Percentiles rank a stretch among this genome's conserved stretches.
Evolutionary conservation across 2,113 vertebrate species (phyloP).

Genomic region (Lycaon pictus): DNA sequence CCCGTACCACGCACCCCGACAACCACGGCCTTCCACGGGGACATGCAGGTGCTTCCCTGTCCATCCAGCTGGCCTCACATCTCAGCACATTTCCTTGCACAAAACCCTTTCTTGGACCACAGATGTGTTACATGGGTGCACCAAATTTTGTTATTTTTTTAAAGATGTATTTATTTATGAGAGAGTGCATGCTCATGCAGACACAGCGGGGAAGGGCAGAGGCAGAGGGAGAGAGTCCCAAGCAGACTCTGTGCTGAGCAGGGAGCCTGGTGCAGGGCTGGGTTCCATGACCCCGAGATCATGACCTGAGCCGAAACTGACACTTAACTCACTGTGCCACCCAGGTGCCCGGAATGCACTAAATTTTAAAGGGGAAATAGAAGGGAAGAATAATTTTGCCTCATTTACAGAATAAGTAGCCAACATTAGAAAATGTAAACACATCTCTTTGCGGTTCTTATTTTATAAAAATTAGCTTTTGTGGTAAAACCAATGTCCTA

Average conservation of each 20-base stretch:
- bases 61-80: background rate
- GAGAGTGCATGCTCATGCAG: background rate
- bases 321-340: background rate
- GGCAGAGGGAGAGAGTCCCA: background rate
- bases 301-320: background rate
- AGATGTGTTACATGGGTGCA: slow-evolving; percentile 48
- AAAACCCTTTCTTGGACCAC: slow-evolving; percentile 57
- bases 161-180: background rate
- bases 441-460: background rate
- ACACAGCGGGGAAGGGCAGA: background rate
- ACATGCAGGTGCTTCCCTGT: background rate
- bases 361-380: slow-evolving; percentile 57
- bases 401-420: background rate
- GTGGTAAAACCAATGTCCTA: background rate
- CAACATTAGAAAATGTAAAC: background rate
- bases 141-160: slow-evolving; percentile 28
- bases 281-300: background rate
- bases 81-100: background rate
- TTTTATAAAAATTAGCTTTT: slow-evolving; percentile 68
- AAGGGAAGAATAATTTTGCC: background rate
- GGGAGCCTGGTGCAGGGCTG: rapidly evolving
- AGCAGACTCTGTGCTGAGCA: background rate
- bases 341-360: background rate
- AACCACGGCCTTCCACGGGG: slow-evolving; percentile 65
- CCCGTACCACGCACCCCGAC: background rate